A percentile compares a stretch with the other conserved stretches of the same genome.
Conservation (phyloP, 2,797 vertebrate species). For the Masticophis lateralis region DNA sequence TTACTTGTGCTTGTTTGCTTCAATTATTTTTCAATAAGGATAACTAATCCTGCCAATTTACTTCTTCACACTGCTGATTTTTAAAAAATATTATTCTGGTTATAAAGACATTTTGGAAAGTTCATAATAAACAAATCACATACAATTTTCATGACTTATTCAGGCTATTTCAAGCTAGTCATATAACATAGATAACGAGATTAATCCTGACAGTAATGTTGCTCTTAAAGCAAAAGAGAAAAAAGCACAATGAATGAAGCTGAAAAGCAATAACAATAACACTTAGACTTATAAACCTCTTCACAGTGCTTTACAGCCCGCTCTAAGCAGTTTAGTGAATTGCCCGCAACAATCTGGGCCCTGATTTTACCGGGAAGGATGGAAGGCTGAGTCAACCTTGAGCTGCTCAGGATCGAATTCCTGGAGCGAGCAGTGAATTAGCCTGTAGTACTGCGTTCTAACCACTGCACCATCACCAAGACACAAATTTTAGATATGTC, state of each 20-base stretch:
- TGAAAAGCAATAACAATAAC: not conserved
- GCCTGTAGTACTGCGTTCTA: not conserved
- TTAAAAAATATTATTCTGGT: not conserved
- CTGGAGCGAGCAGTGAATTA: not conserved
- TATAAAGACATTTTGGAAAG: not conserved
- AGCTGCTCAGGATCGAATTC: not conserved
- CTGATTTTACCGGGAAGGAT: not conserved
- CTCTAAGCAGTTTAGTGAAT: not conserved
- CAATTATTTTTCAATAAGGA: not conserved
- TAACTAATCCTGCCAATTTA: not conserved
- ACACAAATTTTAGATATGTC: not conserved
- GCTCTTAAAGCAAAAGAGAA: not conserved
- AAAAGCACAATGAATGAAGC: not conserved
- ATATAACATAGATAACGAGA: not conserved
- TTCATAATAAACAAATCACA: not conserved
- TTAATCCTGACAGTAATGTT: not conserved
- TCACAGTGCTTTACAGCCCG: not conserved
- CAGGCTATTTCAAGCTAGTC: not conserved
- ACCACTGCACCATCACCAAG: not conserved
- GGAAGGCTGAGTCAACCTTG: not conserved
- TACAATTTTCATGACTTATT: not conserved
- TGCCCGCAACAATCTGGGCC: not conserved
- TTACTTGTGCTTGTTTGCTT: not conserved
- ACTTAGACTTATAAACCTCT: not conserved
- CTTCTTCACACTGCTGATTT: not conserved